Evolutionary conservation across 2,888 invertebrate species (phyloP), one percentile per base, ranked within the genome.

Genomic region (Noctua janthina): DNA sequence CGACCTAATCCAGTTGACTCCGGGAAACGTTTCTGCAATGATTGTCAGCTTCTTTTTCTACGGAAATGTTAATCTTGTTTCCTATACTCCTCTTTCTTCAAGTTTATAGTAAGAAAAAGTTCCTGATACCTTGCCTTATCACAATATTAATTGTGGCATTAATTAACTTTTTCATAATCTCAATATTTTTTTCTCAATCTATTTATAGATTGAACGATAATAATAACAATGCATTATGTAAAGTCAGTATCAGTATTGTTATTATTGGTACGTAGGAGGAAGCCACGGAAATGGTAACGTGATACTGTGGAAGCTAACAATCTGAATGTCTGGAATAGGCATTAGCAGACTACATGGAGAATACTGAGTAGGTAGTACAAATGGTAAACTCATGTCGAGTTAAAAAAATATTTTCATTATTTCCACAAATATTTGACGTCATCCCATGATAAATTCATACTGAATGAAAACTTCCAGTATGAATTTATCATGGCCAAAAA

Each of bases 251-350:
- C 54, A 35, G n/a, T 23, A 29, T 13, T 49, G 46, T 67, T 56
- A n/a, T 67, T 29, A 49, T 67, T 67, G 17, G 54, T 39, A 23
- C 49, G 56, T 49, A 39, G n/a, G 15, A 49, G 56, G 56, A 79
- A 79, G 56, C 67, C 68, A 67, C 56, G 29, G 56, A 49, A 78
- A 49, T 56, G 56, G 39, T 56, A n/a, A 68, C 67, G 39, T 49
- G 46, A 78, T 78, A 68, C 79, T 67, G 43, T 78, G 39, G 23
- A 79, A 49, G 49, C 39, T 29, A 67, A 49, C 20, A 56, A 64
- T 56, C 35, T 17, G n/a, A 56, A n/a, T 54, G 35, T 78, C 23
- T 66, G 17, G 23, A 49, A 79, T 49, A 13, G 3, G 23, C 56
- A 49, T 68, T 67, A 39, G 29, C 43, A 20, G 49, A 54, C 17